Conservation (phyloP, 2,888 invertebrate genomes). For the Nomada lathburiana region DNA sequence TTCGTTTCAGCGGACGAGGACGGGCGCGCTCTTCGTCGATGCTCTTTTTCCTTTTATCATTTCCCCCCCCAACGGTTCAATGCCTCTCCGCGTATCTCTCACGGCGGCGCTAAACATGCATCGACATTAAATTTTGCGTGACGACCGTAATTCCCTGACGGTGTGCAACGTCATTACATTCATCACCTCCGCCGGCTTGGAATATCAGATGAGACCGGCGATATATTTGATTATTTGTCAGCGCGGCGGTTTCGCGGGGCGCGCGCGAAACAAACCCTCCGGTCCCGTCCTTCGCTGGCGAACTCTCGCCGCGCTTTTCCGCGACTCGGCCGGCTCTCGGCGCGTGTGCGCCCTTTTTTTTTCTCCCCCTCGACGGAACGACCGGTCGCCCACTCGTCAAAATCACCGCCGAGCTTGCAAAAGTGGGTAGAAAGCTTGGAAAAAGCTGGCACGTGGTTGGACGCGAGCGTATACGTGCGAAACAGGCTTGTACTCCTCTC, state of each 20-base stretch:
- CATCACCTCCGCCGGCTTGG: slow-evolving; percentile 59
- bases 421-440: slow-evolving; percentile 78
- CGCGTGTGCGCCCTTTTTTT: slow-evolving; percentile 13
- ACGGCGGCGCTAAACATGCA: slow-evolving; percentile 44
- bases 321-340: slow-evolving; percentile 6
- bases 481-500: slow-evolving; percentile 44
- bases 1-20: background rate
- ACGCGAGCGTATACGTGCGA: slow-evolving; percentile 58
- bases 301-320: slow-evolving; percentile 10
- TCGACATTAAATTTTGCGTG: slow-evolving; percentile 59
- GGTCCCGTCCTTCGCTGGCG: background rate
- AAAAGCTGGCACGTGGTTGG: slow-evolving; percentile 72
- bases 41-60: slow-evolving; percentile 14
- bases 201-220: slow-evolving; percentile 67
- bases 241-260: slow-evolving; percentile 35
- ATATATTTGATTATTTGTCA: slow-evolving; percentile 63
- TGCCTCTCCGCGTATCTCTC: slow-evolving; percentile 37
- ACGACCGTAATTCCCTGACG: slow-evolving; percentile 56
- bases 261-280: slow-evolving; percentile 4
- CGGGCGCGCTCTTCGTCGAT: background rate
- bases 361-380: slow-evolving; percentile 14
- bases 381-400: slow-evolving; percentile 80
- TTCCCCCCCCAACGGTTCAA: slow-evolving; percentile 29
- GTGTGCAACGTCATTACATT: slow-evolving; percentile 59
- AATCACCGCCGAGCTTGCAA: slow-evolving; percentile 81